Percentiles rank a stretch among this genome's conserved stretches.
Conservation (phyloP, 2,113 vertebrate genomes). For the Trematomus loennbergii region DNA sequence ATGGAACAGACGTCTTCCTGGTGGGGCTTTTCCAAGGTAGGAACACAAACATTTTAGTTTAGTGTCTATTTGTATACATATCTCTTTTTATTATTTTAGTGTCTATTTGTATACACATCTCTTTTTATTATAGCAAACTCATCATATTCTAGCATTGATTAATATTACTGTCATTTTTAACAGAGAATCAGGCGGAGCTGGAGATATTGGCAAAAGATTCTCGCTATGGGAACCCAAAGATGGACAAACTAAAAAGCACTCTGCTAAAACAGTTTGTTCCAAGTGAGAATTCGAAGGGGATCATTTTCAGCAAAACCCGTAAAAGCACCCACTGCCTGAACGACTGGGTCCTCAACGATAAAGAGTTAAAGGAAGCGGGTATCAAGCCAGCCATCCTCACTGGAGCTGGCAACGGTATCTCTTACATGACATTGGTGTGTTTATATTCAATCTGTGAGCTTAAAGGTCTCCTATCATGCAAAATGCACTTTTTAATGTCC, state of each 20-base stretch:
- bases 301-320: conserved; percentile 90
- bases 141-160: not conserved
- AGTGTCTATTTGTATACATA: not conserved
- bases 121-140: not conserved
- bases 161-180: not conserved
- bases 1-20: conserved; percentile 85
- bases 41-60: not conserved
- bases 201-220: conserved; percentile 44
- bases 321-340: conserved; percentile 85
- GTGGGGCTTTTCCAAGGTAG: conserved; percentile 84
- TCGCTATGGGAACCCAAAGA: conserved; percentile 88
- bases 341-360: conserved; percentile 86
- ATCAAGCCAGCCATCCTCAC: conserved; percentile 85
- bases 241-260: conserved; percentile 84
- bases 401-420: conserved; percentile 84
- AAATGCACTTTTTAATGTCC: too few species aligned
- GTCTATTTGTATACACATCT: not conserved
- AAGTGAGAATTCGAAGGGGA: conserved; percentile 74
- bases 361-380: conserved; percentile 49
- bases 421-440: conserved; percentile 92
- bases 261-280: conserved; percentile 84
- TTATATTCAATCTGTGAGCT: not conserved
- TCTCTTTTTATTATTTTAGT: not conserved
- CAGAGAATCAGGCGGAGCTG: conserved; percentile 83
- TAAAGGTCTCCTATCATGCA: not conserved